Evolutionary conservation across 2,113 vertebrate genomes (phyloP), one percentile per base, ranked within the genome.

Genomic region (Erythrolamprus reginae): DNA sequence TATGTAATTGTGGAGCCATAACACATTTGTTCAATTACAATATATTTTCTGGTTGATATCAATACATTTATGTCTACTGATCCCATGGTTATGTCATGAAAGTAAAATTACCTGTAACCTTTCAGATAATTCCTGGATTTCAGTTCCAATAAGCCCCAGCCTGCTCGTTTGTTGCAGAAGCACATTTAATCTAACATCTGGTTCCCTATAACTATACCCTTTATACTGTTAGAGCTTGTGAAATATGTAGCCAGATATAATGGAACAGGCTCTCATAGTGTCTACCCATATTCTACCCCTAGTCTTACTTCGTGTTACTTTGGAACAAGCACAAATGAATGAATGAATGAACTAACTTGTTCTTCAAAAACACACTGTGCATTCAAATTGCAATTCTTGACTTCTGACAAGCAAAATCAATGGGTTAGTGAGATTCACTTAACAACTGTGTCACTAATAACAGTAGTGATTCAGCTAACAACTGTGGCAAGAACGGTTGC

Each of bases 211-310:
- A 19, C 24, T 87, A 9, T 23, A 28, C 15, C 19, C 42, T 15
- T 15, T 0, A 28, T 88, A 84, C 55, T 12, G 82, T 88, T 88
- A 90, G 90, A 26, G 90, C n/a, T 53, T 90, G 5, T 77, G 91
- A 89, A 55, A 9, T n/a, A 90, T 15, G 7, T 45, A 92, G 56
- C 51, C 87, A 90, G 88, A 1, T 90, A 92, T 65, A 89, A 84
- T 28, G 23, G 24, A 56, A n/a, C 4, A 47, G 15, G 4, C 24
- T 26, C 38, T 58, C 52, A 33, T 89, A 48, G 28, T 1, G 1
- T 84, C 17, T 84, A 33, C 28, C 55, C 50, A 45, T 5, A 89
- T 83, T 51, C 42, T 55, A n/a, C 82, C 24, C 12, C 17, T 82
- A 23, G 4, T 33, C 17, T 8, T 38, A 61, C 56, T 53, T 55